Evolutionary conservation across 2,797 vertebrate species (phyloP), one percentile per base, ranked within the genome.

Genomic region (Pteronotus mesoamericanus): DNA sequence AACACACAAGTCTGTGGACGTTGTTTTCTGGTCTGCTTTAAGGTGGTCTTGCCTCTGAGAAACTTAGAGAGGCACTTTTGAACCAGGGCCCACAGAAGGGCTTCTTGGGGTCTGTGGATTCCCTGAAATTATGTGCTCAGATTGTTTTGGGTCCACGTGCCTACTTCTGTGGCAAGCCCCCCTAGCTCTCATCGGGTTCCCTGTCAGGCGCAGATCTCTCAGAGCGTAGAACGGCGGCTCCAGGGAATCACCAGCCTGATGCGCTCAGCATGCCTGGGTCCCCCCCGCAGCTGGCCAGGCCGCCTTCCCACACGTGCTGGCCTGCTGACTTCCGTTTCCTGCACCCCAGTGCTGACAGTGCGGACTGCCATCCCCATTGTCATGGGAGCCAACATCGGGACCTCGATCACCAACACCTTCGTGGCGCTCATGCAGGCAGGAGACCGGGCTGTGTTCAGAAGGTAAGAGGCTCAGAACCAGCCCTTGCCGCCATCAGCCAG

Each of bases 381-480:
- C 95, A 99, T 99, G 99, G 99, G 99, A 1, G 99, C 99, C 95
- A 99, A 99, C 97, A 99, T 99, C 1, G 99, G 99, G 42, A 99
- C 99, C 1, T 99, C 99, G 0, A 98, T 99, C 97, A 99, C 99
- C 96, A 99, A 99, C 98, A 99, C 99, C 0, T 99, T 99, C 0
- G 99, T 99, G 97, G 99, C 99, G 0, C 98, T 99, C 97, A 99
- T 99, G 99, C 99, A 99, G 98, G 99, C 99, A 0, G 99, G 99
- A 34, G 99, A 99, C 96, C 98, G 99, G 79, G 99, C 99, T 29
- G 99, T 99, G 97, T 99, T 99, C 97, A 99, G 99, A 98, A 99
- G 99, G 99, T 99, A 98, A 88, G 74, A 69, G 75, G 68, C 44
- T 85, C 77, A 37, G 72, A 15, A 22, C 26, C 51, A 5, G 5